Conservation (phyloP, 2,113 vertebrate species). For the Columba livia region DNA sequence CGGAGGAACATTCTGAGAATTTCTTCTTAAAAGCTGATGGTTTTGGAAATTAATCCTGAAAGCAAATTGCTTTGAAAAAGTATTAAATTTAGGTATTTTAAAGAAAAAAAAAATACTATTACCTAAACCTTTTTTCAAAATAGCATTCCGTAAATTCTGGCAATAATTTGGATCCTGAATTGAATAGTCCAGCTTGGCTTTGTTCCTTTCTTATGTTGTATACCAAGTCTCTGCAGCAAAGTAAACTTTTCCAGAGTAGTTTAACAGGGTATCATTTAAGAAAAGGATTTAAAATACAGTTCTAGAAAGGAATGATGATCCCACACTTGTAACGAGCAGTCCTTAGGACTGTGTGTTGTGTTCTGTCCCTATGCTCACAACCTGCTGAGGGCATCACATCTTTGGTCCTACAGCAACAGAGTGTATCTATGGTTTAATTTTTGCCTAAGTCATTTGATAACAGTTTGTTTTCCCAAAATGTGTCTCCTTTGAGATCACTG, state of each 20-base stretch:
- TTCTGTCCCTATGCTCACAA: fast-evolving
- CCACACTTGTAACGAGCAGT: background rate
- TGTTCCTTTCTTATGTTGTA: background rate
- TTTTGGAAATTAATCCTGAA: background rate
- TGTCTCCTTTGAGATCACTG: background rate
- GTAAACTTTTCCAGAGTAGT: background rate
- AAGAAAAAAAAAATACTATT: background rate
- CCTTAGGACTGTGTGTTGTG: background rate
- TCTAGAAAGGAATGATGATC: background rate
- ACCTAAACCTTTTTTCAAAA: background rate
- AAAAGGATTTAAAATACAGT: background rate
- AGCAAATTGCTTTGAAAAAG: background rate
- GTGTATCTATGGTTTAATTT: background rate
- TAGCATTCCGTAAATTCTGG: background rate
- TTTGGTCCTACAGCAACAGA: background rate
- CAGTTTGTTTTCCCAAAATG: background rate
- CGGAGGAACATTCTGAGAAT: background rate
- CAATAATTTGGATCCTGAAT: background rate
- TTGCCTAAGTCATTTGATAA: background rate
- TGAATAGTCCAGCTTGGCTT: background rate
- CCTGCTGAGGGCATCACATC: background rate
- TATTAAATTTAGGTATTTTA: background rate
- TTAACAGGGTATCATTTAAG: background rate
- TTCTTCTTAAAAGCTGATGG: background rate
- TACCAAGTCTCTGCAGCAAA: background rate